Evolutionary conservation across 1,140 invertebrate genomes (phyloP).

Genomic region (Papilio glaucus): DNA sequence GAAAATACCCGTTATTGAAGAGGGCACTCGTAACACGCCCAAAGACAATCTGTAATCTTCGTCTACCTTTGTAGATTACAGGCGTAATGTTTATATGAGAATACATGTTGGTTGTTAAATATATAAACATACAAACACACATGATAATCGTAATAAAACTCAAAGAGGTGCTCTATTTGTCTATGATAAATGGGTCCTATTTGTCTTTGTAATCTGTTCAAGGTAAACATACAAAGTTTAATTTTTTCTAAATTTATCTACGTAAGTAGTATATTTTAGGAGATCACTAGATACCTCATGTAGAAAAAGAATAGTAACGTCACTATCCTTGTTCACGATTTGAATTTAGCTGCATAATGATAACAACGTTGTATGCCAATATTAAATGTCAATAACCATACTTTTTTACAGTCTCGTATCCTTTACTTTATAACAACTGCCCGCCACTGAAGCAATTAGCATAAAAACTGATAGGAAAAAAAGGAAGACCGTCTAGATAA

Average conservation of each 20-base stretch:
- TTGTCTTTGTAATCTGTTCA: constrained; percentile 24
- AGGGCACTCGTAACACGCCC: not conserved
- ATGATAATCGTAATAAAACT: not conserved
- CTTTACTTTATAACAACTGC: not conserved
- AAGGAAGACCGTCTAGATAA: not conserved
- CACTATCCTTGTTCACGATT: not conserved
- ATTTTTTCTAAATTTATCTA: constrained; percentile 5
- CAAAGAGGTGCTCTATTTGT: constrained; percentile 6
- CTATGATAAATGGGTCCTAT: constrained; percentile 7
- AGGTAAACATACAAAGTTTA: not conserved
- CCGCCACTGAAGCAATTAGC: constrained; percentile 1
- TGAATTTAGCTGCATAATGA: not conserved
- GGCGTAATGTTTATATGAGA: not conserved
- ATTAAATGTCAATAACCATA: not conserved
- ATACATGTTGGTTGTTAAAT: not conserved
- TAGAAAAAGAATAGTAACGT: not conserved
- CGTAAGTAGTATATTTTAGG: not conserved
- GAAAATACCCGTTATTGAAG: not conserved
- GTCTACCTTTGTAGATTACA: not conserved
- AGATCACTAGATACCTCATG: not conserved
- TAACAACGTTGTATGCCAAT: not conserved
- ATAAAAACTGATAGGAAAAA: constrained; percentile 5
- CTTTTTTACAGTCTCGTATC: not conserved
- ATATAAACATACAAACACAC: not conserved
- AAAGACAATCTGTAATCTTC: not conserved